phyloP scores from a whole-genome alignment of 2,888 invertebrate species.

The Luperina testacea region DNA sequence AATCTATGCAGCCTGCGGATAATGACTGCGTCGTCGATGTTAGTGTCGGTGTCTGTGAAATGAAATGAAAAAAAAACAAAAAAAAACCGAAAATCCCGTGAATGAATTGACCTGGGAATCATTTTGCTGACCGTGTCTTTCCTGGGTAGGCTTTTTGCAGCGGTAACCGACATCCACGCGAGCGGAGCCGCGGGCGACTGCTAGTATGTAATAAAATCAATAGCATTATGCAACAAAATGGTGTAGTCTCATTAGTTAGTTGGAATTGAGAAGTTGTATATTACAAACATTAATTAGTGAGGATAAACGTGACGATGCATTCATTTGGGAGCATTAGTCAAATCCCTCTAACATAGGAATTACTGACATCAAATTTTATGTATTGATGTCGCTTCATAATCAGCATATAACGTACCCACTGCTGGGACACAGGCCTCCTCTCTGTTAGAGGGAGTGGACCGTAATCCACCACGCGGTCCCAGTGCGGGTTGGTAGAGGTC shows the following conservation, averaged over 20 bases:
- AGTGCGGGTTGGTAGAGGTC: not conserved
- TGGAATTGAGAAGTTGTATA: not conserved
- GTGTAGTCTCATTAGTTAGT: not conserved
- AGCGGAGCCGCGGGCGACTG: no score
- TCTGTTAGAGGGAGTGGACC: not conserved
- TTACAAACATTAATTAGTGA: not conserved
- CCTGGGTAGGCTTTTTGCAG: no score
- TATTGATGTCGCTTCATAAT: no score
- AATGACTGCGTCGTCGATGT: no score
- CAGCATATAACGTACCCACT: not conserved
- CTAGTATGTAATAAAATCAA: not conserved
- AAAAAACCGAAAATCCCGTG: no score
- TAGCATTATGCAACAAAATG: not conserved
- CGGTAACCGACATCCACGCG: no score
- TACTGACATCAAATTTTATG: not conserved
- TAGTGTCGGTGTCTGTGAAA: no score
- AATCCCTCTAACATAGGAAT: not conserved
- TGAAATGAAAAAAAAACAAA: no score
- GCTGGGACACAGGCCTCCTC: not conserved
- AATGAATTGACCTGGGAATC: no score
- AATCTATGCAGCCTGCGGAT: no score
- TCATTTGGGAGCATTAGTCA: not conserved
- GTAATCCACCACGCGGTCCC: not conserved
- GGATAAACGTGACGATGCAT: no score
- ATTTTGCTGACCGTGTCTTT: no score